phyloP scores from a whole-genome alignment of 92 coral and sea anemone genomes.

The Porites cylindrica region DNA sequence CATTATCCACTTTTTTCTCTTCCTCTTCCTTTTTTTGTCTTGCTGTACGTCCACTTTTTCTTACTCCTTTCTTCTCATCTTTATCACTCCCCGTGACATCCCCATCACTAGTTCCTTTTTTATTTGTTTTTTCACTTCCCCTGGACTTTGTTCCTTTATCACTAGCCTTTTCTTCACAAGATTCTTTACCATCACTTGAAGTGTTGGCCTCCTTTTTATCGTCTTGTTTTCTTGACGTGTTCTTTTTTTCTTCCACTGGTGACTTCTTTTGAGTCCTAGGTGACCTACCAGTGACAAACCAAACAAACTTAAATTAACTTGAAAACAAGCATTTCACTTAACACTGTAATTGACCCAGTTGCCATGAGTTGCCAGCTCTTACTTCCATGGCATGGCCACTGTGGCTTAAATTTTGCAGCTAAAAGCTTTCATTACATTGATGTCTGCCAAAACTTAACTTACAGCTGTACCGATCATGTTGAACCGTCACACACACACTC shows the following conservation, averaged over 20 bases:
- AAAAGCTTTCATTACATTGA: too few relatives aligned
- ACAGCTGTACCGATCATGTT: too few relatives aligned
- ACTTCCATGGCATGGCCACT: too few relatives aligned
- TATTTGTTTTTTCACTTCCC: background rate
- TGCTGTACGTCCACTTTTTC: conserved; percentile 31
- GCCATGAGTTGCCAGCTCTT: too few relatives aligned
- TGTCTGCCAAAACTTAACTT: too few relatives aligned
- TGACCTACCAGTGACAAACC: conserved; percentile 55
- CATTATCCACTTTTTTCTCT: background rate
- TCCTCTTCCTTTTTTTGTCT: conserved; percentile 8
- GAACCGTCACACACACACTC: too few relatives aligned
- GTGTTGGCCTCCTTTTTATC: conserved; percentile 4
- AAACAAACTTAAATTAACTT: too few relatives aligned
- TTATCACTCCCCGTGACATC: background rate
- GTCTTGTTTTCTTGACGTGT: conserved; percentile 7
- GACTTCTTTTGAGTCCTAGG: conserved; percentile 77
- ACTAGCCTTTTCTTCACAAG: background rate
- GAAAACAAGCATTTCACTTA: too few relatives aligned
- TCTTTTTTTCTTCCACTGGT: conserved; percentile 31
- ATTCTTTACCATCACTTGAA: background rate
- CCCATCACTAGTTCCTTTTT: background rate
- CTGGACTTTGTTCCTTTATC: background rate
- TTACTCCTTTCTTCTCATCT: conserved; percentile 4
- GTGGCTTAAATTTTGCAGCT: too few relatives aligned
- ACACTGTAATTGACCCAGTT: too few relatives aligned